A percentile compares a stretch with the other conserved stretches of the same genome.
These are phyloP conservation scores for Pristionchus arcanus DNA, from an alignment of 2,888 invertebrate genomes.

Conservation along the genomic window DNA sequence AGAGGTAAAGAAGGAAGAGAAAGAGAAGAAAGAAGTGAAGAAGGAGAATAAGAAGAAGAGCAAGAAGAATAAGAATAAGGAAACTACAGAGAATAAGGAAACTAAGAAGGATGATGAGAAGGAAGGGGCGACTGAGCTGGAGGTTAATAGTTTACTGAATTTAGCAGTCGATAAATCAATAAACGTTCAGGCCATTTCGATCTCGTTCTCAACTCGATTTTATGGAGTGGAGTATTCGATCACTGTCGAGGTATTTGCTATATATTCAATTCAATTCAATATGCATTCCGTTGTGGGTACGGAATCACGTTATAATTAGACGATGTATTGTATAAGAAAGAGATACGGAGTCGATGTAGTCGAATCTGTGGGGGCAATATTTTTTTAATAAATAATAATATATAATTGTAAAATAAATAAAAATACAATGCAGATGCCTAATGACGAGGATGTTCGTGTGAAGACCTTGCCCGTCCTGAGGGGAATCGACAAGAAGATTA, in stretches of 20 bases:
- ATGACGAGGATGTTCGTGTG: slow-evolving; percentile 5
- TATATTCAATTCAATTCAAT: too few species aligned
- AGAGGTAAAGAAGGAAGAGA: background rate
- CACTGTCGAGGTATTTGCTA: slow-evolving; percentile 13
- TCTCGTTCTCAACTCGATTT: slow-evolving; percentile 28
- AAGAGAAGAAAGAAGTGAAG: background rate
- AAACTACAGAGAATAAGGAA: background rate
- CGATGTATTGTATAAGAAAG: background rate
- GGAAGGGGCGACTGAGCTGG: background rate
- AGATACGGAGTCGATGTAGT: too few species aligned
- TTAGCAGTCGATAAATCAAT: background rate
- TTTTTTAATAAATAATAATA: background rate
- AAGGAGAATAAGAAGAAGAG: background rate
- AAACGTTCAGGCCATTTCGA: background rate
- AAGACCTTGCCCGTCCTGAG: background rate
- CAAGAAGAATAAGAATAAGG: background rate
- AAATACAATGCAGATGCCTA: background rate
- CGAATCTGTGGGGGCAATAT: too few species aligned
- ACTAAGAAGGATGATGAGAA: background rate
- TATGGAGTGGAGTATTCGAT: slow-evolving; percentile 18
- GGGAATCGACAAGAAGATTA: slow-evolving; percentile 7
- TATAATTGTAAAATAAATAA: too few species aligned
- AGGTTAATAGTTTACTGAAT: background rate
- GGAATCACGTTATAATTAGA: too few species aligned
- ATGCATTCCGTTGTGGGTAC: too few species aligned